phyloP scores from a whole-genome alignment of 2,888 invertebrate species.

The Drosophila peninsularis region DNA sequence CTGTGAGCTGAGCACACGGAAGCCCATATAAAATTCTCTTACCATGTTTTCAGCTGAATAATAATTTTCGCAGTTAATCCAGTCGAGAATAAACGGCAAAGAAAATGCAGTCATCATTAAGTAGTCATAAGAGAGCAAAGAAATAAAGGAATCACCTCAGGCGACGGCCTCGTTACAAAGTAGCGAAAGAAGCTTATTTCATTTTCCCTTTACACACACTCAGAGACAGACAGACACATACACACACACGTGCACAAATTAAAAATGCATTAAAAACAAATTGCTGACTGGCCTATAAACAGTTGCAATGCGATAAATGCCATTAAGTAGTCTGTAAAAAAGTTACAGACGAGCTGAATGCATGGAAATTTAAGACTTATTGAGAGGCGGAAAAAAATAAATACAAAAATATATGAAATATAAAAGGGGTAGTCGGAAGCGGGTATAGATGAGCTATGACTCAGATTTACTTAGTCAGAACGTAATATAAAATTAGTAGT shows the following conservation, averaged over 20 bases:
- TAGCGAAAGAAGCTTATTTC: slow-evolving; percentile 30
- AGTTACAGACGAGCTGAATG: slow-evolving; percentile 4
- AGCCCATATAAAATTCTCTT: slow-evolving; percentile 24
- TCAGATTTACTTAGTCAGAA: not conserved
- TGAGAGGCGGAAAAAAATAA: no score
- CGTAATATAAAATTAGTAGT: not conserved
- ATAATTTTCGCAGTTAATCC: slow-evolving; percentile 32
- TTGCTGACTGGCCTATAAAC: slow-evolving; percentile 37
- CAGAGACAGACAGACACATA: not conserved
- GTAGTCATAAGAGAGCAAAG: slow-evolving; percentile 27
- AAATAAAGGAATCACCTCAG: slow-evolving; percentile 21
- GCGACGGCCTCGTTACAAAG: slow-evolving; percentile 31
- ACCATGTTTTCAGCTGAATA: slow-evolving; percentile 29
- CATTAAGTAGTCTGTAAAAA: slow-evolving; percentile 16
- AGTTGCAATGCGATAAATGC: slow-evolving; percentile 8
- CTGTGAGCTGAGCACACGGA: not conserved
- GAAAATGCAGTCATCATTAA: slow-evolving; percentile 33
- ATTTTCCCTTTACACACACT: slow-evolving; percentile 39
- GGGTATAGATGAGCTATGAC: not conserved
- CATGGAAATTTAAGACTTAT: not conserved
- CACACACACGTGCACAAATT: slow-evolving; percentile 22
- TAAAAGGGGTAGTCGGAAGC: not conserved
- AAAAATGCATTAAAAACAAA: slow-evolving; percentile 54
- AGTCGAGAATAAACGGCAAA: slow-evolving; percentile 29
- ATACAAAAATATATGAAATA: no score